These are phyloP conservation scores for Fissipunctia ypsillon DNA, from an alignment of 2,888 invertebrate genomes.

Conservation along the genomic window DNA sequence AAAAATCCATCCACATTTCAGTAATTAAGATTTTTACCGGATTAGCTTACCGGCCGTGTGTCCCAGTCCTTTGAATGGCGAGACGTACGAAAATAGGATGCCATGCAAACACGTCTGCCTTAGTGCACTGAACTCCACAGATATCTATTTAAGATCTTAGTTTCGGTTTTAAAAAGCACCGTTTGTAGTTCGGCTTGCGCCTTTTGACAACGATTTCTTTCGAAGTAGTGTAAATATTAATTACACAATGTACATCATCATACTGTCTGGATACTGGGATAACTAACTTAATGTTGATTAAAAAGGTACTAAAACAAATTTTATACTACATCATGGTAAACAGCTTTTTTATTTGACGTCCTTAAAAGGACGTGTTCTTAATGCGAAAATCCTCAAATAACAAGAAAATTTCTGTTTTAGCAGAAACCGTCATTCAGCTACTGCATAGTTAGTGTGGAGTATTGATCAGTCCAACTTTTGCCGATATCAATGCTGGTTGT, in stretches of 20 bases:
- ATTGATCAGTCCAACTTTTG: slow-evolving; percentile 40
- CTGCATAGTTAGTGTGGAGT: slow-evolving; percentile 1
- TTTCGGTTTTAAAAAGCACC: neutral
- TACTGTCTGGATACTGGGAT: neutral
- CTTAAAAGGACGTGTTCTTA: neutral
- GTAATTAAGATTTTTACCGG: neutral
- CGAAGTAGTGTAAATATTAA: neutral
- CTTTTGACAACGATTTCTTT: neutral
- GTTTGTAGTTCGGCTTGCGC: neutral
- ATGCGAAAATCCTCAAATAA: neutral
- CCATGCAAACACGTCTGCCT: slow-evolving; percentile 61
- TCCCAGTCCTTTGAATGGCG: slow-evolving; percentile 60
- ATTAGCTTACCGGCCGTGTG: slow-evolving; percentile 46
- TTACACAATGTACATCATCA: neutral
- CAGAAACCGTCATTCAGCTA: slow-evolving; percentile 3
- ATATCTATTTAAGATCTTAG: slow-evolving; percentile 52
- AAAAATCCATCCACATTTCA: neutral
- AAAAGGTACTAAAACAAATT: neutral
- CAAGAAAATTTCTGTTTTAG: neutral
- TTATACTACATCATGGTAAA: neutral
- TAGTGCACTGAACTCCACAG: slow-evolving; percentile 66
- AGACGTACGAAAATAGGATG: slow-evolving; percentile 69
- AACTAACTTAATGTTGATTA: neutral
- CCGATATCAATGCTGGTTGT: neutral
- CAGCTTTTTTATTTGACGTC: neutral